phyloP scores from a whole-genome alignment of 35 echinoderm and acorn worm species.

The Lytechinus variegatus region DNA sequence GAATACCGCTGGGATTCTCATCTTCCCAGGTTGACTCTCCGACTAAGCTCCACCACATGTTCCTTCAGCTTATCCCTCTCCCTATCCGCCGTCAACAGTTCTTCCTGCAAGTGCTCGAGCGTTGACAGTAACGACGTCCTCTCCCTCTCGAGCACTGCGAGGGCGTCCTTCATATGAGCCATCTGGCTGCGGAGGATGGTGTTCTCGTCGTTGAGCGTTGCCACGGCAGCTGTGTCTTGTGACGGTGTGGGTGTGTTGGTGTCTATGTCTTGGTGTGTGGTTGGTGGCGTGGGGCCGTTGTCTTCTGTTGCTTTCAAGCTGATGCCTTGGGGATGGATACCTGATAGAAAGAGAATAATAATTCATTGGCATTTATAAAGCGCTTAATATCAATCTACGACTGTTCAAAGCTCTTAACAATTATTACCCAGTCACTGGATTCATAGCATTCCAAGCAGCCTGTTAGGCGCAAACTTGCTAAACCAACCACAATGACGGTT shows the following conservation, averaged over 20 bases:
- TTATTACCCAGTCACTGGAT: no score
- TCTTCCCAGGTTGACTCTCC: constrained; percentile 75
- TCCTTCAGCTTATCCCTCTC: constrained; percentile 65
- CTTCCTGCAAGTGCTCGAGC: constrained; percentile 90
- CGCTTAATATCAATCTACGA: no score
- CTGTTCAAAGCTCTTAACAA: no score
- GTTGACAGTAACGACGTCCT: constrained; percentile 80
- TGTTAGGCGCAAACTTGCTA: no score
- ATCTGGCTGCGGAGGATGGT: constrained; percentile 53
- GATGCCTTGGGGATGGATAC: constrained; percentile 34
- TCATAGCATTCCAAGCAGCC: no score
- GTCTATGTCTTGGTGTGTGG: background rate
- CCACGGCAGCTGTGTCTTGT: background rate
- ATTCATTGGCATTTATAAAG: no score
- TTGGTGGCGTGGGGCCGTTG: background rate
- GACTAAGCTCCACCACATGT: constrained; percentile 68
- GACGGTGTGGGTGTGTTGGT: background rate
- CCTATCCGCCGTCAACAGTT: constrained; percentile 83
- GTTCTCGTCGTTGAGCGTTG: constrained; percentile 62
- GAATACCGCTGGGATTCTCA: constrained; percentile 13
- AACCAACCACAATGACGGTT: no score
- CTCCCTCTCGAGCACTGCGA: constrained; percentile 82
- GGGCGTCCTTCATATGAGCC: constrained; percentile 75
- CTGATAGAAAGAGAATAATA: background rate
- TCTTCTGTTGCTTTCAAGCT: constrained; percentile 23